Evolutionary conservation across 2,888 invertebrate genomes (phyloP), one percentile per base, ranked within the genome.

Genomic region (Campopleginae sp.): DNA sequence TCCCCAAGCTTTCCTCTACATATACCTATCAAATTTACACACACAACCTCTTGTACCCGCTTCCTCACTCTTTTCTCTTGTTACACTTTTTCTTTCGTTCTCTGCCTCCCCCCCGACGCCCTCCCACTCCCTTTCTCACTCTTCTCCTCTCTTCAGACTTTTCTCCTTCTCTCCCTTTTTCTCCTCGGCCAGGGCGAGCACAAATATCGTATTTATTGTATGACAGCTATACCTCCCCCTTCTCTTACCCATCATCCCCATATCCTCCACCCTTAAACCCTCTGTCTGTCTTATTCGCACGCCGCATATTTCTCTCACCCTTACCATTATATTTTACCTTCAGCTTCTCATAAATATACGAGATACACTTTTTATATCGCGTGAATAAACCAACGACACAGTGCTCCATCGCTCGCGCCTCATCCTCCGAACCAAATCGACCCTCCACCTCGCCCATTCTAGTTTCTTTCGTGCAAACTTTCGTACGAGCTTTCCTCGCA

Each of bases 171-270:
- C 27, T 42, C 66, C 70, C 82, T 86, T 82, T 76, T 74, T 63
- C 77, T 77, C 76, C 75, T 76, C 80, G 31, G 65, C 80, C 83
- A 17, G 87, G 86, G 83, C 87, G 89, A 88, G 89, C 88, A 90
- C 90, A 92, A 92, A 92, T 91, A 91, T 91, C 91, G 91, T 91
- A 91, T 92, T 92, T 92, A 92, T 91, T 91, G 92, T 92, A 91
- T 90, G 91, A 90, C 90, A 91, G 89, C 90, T 89, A 88, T 88
- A 89, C 88, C 89, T 88, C 89, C 88, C 89, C 77, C 85, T 82
- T 68, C 83, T 58, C 83, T 80, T 71, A 71, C 75, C 80, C 77
- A 61, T 81, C 79, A 17, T 79, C 33, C 77, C 72, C 85, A 66
- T 85, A 80, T 86, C 87, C 88, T 89, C 61, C 44, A 74, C 66